phyloP scores from a whole-genome alignment of 2,797 vertebrate genomes.

The Eremophila alpestris region DNA sequence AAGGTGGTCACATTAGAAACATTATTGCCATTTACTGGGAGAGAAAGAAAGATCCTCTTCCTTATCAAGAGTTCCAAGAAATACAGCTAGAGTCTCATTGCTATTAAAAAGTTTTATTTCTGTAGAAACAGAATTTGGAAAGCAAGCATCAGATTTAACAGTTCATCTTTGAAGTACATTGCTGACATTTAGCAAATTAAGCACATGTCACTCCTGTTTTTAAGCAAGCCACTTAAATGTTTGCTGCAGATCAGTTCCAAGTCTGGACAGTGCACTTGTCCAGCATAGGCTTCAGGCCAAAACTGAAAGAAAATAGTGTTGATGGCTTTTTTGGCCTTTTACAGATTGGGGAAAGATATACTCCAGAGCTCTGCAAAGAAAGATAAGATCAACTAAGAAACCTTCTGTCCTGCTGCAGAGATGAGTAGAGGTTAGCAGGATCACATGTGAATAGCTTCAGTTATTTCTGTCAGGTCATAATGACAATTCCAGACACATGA shows the following conservation, averaged over 20 bases:
- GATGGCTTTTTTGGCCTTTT: neutral
- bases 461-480: neutral
- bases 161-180: neutral
- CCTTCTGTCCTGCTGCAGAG: neutral
- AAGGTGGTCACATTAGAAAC: neutral
- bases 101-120: neutral
- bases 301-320: neutral
- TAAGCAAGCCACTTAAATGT: neutral
- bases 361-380: neutral
- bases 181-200: neutral
- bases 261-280: neutral
- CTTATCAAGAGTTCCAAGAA: neutral
- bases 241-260: neutral
- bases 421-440: constrained; percentile 4
- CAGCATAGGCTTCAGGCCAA: neutral
- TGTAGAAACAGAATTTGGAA: neutral
- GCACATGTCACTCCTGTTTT: neutral
- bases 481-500: neutral
- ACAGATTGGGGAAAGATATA: neutral
- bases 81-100: neutral
- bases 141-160: neutral
- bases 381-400: constrained; percentile 11
- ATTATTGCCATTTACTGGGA: neutral
- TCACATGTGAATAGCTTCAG: neutral
- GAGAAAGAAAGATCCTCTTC: neutral